These are phyloP conservation scores for Sylvia borin DNA, from an alignment of 2,797 vertebrate species.

Conservation along the genomic window DNA sequence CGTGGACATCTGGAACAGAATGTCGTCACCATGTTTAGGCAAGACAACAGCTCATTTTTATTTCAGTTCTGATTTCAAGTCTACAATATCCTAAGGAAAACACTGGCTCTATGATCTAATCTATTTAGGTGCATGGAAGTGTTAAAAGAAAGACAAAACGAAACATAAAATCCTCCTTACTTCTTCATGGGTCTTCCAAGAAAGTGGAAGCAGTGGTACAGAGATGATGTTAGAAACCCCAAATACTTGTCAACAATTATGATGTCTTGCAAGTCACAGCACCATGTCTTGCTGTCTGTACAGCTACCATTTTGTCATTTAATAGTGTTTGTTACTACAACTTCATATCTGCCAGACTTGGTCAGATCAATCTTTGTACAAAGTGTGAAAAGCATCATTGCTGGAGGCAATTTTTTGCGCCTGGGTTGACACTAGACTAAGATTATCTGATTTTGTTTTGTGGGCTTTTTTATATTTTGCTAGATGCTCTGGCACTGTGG, in stretches of 20 bases:
- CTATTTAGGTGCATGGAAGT: background rate
- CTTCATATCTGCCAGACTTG: slow-evolving; percentile 17
- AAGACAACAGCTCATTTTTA: background rate
- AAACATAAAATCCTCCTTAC: background rate
- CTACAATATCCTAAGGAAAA: background rate
- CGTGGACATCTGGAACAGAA: background rate
- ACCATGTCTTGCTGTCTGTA: background rate
- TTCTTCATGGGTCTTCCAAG: background rate
- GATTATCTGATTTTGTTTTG: background rate
- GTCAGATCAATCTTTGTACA: slow-evolving; percentile 32
- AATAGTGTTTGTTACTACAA: background rate
- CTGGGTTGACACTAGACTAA: background rate
- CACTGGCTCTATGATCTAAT: background rate
- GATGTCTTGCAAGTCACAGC: background rate
- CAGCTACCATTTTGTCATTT: slow-evolving; percentile 1
- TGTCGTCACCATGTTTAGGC: background rate
- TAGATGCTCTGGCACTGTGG: background rate
- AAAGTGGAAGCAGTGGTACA: background rate
- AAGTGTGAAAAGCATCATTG: background rate
- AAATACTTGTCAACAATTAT: background rate
- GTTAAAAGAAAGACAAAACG: background rate
- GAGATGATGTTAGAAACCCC: background rate
- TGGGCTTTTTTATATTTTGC: background rate
- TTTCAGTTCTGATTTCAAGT: slow-evolving; percentile 18
- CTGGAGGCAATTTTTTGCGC: background rate